Percentiles rank a stretch among this genome's conserved stretches.
phyloP scores from a whole-genome alignment of 2,797 vertebrate species.

The Cryptoblepharus egeriae region DNA sequence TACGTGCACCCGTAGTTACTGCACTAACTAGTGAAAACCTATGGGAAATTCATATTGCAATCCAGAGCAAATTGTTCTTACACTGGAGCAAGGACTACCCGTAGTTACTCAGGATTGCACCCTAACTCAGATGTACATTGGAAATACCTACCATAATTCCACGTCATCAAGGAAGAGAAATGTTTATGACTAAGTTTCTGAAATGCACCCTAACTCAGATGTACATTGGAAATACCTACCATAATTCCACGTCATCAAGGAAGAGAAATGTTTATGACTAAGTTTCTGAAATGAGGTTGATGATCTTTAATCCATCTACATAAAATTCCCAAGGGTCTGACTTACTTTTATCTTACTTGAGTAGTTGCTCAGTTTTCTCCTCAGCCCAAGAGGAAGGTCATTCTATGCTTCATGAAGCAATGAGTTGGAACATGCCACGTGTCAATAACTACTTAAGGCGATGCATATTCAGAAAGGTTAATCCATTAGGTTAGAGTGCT shows the following conservation, averaged over 20 bases:
- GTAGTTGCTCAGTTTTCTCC: background rate
- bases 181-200: background rate
- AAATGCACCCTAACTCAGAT: background rate
- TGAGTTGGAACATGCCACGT: background rate
- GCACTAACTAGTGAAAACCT: no score
- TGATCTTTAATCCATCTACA: constrained; percentile 23
- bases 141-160: background rate
- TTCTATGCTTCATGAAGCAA: constrained; percentile 23
- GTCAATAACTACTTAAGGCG: background rate
- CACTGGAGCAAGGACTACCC: no score
- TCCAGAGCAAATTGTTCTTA: no score
- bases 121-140: background rate
- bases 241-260: background rate
- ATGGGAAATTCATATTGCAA: no score
- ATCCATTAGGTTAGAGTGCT: constrained; percentile 10
- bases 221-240: background rate
- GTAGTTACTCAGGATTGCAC: no score
- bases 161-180: background rate
- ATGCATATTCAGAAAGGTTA: constrained; percentile 13
- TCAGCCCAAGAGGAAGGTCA: background rate
- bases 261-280: constrained; percentile 6
- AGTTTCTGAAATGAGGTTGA: background rate
- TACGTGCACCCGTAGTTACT: no score
- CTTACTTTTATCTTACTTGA: constrained; percentile 24
- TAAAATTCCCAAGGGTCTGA: fast-evolving